phyloP scores from a whole-genome alignment of 2,113 vertebrate species.

The Tachysurus fulvidraco region DNA sequence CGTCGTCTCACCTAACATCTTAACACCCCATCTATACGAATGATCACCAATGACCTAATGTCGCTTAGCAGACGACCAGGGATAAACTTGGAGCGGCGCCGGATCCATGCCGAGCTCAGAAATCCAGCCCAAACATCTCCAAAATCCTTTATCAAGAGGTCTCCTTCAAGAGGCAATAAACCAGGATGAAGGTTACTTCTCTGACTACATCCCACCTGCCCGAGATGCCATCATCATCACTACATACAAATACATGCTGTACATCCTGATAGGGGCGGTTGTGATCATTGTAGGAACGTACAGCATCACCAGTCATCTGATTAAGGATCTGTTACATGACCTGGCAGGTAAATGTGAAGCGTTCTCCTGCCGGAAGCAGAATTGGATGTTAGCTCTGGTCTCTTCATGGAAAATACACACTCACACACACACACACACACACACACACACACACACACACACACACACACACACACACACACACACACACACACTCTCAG shows the following conservation, averaged over 20 bases:
- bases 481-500: not conserved
- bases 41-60: not conserved
- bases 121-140: not conserved
- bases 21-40: not conserved
- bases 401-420: not conserved
- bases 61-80: not conserved
- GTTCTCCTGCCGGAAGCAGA: not conserved
- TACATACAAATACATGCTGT: constrained; percentile 67
- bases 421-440: not conserved
- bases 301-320: constrained; percentile 79
- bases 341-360: constrained; percentile 68
- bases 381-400: not conserved
- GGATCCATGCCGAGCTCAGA: not conserved
- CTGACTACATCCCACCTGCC: constrained; percentile 72
- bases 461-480: not conserved
- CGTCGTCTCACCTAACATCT: not conserved
- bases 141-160: not conserved
- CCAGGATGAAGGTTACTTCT: constrained; percentile 54
- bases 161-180: constrained; percentile 52
- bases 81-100: too few relatives aligned
- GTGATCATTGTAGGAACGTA: constrained; percentile 74
- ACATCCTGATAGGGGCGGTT: constrained; percentile 70
- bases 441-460: not conserved
- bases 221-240: constrained; percentile 71
- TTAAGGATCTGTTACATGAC: constrained; percentile 80